Conservation (phyloP, 2,113 vertebrate genomes). For the Perccottus glenii region DNA sequence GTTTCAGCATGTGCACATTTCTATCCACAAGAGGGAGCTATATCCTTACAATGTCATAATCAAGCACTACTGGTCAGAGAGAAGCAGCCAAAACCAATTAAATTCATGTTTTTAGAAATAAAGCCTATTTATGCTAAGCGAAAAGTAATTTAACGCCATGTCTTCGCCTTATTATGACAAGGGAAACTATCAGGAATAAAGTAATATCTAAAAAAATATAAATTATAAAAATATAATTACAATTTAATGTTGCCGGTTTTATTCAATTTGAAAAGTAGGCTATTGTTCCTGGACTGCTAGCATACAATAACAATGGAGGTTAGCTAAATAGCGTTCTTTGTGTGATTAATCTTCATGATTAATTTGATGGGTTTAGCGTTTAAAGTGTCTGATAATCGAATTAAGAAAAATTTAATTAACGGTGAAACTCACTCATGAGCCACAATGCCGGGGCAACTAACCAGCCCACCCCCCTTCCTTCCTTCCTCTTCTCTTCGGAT, state of each 20-base stretch:
- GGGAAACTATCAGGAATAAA: too few species aligned
- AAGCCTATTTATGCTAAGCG: too few species aligned
- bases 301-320: too few species aligned
- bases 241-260: background rate
- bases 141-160: too few species aligned
- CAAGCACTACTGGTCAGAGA: background rate
- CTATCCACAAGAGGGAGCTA: constrained; percentile 60
- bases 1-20: background rate
- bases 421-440: constrained; percentile 22
- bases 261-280: background rate
- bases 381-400: constrained; percentile 29
- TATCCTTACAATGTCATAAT: background rate
- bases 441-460: constrained; percentile 26
- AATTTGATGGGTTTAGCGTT: background rate
- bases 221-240: too few species aligned
- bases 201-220: too few species aligned
- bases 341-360: background rate
- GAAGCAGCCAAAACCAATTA: background rate
- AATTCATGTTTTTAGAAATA: too few species aligned
- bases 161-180: too few species aligned
- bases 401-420: constrained; percentile 13
- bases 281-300: too few species aligned
- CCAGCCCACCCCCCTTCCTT: background rate
- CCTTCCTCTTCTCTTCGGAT: background rate
- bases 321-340: too few species aligned